Base-by-base conservation (phyloP, 2,888 invertebrate species). In the Clanis bilineata region DNA sequence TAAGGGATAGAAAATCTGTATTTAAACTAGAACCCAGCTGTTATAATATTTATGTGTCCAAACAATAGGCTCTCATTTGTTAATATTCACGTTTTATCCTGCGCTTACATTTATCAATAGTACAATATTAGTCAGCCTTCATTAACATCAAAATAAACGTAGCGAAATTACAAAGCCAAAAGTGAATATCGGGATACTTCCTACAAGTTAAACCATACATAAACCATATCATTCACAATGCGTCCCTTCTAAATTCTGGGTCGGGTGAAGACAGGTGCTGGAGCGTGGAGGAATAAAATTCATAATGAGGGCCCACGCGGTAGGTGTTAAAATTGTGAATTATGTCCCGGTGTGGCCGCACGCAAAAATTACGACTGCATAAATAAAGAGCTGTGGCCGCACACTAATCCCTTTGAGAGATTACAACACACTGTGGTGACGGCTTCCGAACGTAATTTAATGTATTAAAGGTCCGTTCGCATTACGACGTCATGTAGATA, bases 391-490 rank as follows among this genome's bases (percentile, higher is more conserved):
- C 44, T 18, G 25, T 51, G 44, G 23, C 57, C 61, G 36, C 57
- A 60, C 62, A 55, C 57, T 73, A 73, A 77, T 74, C 76, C 67
- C 65, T 67, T 63, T 66, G 64, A 68, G 65, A 57, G 72, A 70
- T 76, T 75, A 72, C 66, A 54, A 66, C 64, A 68, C 64, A 62
- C 62, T 63, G 60, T 57, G 67, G 64, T 57, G 63, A 66, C 65
- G 60, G 71, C 69, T 69, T 66, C 66, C 66, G 66, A 74, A 71
- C 77, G 74, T 77, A 77, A 77, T 78, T 73, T 71, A 71, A 72
- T 71, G 73, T 64, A 66, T 64, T 63, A 64, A 65, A 69, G 66
- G 67, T 66, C 23, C 59, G 43, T 59, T 57, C 39, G 36, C 18
- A 60, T 43, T 32, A 39, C 39, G 25, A 28, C 58, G 39, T 39